Conservation (phyloP, 1,140 invertebrate genomes). For the Metopolophium dirhodum region DNA sequence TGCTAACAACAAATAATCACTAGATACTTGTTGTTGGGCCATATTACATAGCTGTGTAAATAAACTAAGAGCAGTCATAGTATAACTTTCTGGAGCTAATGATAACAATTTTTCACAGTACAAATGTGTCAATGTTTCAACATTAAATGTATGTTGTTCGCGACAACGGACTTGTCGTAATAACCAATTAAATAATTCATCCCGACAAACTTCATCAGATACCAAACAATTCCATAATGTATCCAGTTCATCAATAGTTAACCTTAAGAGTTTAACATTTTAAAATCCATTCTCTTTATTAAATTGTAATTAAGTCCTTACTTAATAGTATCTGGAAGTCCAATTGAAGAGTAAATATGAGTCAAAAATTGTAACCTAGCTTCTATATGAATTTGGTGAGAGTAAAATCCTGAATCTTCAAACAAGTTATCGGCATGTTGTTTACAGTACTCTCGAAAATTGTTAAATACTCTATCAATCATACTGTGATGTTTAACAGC, state of each 20-base stretch:
- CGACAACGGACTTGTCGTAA: slow-evolving; percentile 86
- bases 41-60: slow-evolving; percentile 90
- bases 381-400: slow-evolving; percentile 88
- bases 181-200: slow-evolving; percentile 92
- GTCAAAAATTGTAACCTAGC: slow-evolving; percentile 89
- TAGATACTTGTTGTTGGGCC: slow-evolving; percentile 65
- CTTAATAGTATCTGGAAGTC: slow-evolving; percentile 87
- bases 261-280: slow-evolving; percentile 65
- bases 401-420: slow-evolving; percentile 68
- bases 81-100: slow-evolving; percentile 84
- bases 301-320: slow-evolving; percentile 61
- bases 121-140: slow-evolving; percentile 85
- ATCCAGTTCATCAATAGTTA: slow-evolving; percentile 88
- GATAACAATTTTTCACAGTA: slow-evolving; percentile 89
- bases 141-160: slow-evolving; percentile 87
- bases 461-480: slow-evolving; percentile 92
- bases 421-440: slow-evolving; percentile 62
- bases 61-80: slow-evolving; percentile 87
- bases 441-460: slow-evolving; percentile 72
- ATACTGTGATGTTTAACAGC: slow-evolving; percentile 87
- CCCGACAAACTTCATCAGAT: slow-evolving; percentile 79
- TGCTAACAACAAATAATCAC: slow-evolving; percentile 63
- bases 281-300: neutral
- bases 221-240: slow-evolving; percentile 89
- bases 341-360: slow-evolving; percentile 87